Evolutionary conservation across 2,113 vertebrate species (phyloP).

Genomic region (Paedocypris sp.): DNA sequence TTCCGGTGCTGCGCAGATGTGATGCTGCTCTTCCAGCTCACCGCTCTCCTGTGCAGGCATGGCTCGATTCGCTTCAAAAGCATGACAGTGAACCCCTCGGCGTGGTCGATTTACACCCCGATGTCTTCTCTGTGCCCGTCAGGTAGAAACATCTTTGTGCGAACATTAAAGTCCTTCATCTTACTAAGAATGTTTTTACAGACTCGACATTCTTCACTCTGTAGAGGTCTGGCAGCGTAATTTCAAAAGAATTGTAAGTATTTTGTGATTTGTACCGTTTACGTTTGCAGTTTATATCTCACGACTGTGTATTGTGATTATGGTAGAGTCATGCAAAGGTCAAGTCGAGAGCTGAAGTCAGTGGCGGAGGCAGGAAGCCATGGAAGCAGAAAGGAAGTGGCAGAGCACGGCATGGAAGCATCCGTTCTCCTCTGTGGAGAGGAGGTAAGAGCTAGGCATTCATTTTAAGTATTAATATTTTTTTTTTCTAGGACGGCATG

Average conservation of each 20-base stretch:
- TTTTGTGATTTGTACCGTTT: not conserved
- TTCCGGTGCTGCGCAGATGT: constrained; percentile 65
- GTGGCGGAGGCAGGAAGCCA: constrained; percentile 76
- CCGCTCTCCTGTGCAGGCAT: constrained; percentile 57
- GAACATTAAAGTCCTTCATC: not conserved
- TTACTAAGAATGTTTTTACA: constrained; percentile 36
- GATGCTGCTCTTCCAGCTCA: constrained; percentile 50
- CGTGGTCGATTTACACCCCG: constrained; percentile 73
- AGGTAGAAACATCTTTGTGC: constrained; percentile 49
- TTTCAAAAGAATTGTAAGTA: constrained; percentile 79
- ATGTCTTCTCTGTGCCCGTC: constrained; percentile 71
- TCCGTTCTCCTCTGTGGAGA: constrained; percentile 77
- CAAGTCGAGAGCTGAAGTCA: constrained; percentile 73
- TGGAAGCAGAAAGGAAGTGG: constrained; percentile 78
- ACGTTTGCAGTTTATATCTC: too few species aligned
- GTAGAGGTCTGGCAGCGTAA: constrained; percentile 78
- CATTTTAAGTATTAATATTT: not conserved
- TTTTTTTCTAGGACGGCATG: too few species aligned
- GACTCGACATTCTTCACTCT: constrained; percentile 72
- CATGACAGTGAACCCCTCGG: constrained; percentile 57
- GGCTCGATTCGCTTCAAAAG: constrained; percentile 67
- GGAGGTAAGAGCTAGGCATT: constrained; percentile 60
- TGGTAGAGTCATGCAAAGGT: constrained; percentile 74
- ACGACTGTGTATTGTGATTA: not conserved
- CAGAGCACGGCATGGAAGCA: constrained; percentile 74